A percentile compares a stretch with the other conserved stretches of the same genome.
phyloP scores from a whole-genome alignment of 2,888 invertebrate genomes.

The Rhagophthalmus giganteus region DNA sequence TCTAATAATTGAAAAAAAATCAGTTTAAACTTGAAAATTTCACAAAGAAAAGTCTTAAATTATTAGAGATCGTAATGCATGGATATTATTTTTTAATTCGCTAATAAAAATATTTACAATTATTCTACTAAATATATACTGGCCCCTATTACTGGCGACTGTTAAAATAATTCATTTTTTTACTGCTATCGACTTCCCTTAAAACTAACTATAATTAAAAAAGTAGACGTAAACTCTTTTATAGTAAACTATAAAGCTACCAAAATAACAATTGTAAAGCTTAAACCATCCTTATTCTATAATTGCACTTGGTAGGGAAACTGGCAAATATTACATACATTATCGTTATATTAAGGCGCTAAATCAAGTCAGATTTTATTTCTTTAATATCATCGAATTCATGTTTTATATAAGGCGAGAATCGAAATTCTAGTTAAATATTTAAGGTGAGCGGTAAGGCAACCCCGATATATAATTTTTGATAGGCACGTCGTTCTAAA shows the following conservation, averaged over 20 bases:
- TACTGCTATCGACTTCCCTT: neutral
- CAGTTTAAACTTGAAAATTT: conserved; percentile 8
- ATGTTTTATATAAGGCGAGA: too few relatives aligned
- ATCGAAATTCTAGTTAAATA: too few relatives aligned
- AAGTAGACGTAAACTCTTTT: neutral
- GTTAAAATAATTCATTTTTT: conserved; percentile 11
- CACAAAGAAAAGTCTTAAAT: conserved; percentile 17
- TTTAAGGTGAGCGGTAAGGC: too few relatives aligned
- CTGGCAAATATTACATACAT: conserved; percentile 15
- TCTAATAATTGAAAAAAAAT: too few relatives aligned
- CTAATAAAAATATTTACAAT: conserved; percentile 9
- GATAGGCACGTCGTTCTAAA: too few relatives aligned
- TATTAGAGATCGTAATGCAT: conserved; percentile 27
- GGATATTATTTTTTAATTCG: conserved; percentile 7
- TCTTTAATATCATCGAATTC: too few relatives aligned
- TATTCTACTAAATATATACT: conserved; percentile 25
- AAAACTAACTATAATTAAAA: neutral
- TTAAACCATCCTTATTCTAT: conserved; percentile 17
- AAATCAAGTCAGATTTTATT: too few relatives aligned
- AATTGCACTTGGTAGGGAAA: conserved; percentile 31
- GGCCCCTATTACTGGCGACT: conserved; percentile 32
- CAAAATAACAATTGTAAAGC: conserved; percentile 4
- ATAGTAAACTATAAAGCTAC: neutral
- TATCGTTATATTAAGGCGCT: neutral
- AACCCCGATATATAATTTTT: too few relatives aligned